A percentile compares a stretch with the other conserved stretches of the same genome.
Evolutionary conservation across 2,797 vertebrate genomes (phyloP).

Genomic region (Rallus crepitans): DNA sequence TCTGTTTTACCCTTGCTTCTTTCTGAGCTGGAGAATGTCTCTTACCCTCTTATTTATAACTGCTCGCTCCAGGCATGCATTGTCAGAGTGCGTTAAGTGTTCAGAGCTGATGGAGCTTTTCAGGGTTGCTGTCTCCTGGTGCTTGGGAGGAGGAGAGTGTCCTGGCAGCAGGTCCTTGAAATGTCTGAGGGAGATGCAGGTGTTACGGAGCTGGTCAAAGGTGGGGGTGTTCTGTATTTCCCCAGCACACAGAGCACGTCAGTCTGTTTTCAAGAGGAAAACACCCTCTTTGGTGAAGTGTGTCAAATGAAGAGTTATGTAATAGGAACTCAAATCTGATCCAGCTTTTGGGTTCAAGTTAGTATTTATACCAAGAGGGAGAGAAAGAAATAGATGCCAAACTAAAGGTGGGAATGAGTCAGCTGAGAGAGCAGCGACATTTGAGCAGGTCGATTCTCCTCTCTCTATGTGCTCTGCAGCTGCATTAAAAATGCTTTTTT

Average conservation of each 20-base stretch:
- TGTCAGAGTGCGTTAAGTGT: conserved; percentile 38
- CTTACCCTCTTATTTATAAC: conserved; percentile 20
- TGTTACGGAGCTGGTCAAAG: neutral
- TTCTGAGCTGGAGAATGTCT: neutral
- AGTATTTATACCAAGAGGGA: neutral
- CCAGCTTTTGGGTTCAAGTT: neutral
- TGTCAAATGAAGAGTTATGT: neutral
- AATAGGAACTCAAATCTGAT: neutral
- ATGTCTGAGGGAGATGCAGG: neutral
- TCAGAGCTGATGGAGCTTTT: conserved; percentile 36
- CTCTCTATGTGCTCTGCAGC: neutral
- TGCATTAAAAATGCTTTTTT: neutral
- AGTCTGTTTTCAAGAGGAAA: neutral
- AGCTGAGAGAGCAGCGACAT: neutral
- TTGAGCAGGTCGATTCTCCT: neutral
- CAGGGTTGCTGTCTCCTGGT: conserved; percentile 1
- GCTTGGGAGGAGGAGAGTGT: neutral
- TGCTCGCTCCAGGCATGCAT: neutral
- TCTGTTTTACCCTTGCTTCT: neutral
- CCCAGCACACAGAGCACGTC: fast-evolving
- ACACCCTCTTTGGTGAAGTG: neutral
- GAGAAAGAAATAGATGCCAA: neutral
- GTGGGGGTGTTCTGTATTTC: neutral
- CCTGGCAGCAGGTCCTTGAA: neutral
- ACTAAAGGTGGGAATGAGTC: neutral